Evolutionary conservation across 2,113 vertebrate species (phyloP).

Genomic region (Hucho hucho): DNA sequence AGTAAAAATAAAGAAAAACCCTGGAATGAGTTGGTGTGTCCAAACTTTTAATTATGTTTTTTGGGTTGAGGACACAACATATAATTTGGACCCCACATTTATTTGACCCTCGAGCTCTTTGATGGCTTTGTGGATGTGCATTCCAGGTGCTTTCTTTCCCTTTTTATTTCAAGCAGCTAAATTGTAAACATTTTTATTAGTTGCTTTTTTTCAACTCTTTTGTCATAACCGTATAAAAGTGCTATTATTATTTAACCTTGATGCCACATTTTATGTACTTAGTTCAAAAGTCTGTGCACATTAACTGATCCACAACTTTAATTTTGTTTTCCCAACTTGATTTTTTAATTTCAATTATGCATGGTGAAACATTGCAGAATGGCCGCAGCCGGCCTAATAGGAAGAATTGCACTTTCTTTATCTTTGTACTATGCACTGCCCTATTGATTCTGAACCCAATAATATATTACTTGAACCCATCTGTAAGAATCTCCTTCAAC

Average conservation of each 20-base stretch:
- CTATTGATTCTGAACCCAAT: conserved; percentile 99
- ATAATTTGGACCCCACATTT: conserved; percentile 44
- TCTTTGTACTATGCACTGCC: conserved; percentile 99
- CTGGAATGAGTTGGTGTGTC: no score
- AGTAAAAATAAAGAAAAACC: no score
- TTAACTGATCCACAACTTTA: conserved; percentile 62
- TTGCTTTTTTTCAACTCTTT: conserved; percentile 31
- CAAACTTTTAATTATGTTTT: background rate
- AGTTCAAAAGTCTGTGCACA: conserved; percentile 32
- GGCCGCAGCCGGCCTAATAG: conserved; percentile 82
- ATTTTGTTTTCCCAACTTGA: conserved; percentile 66
- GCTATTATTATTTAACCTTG: conserved; percentile 85
- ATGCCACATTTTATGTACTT: conserved; percentile 82
- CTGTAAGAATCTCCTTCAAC: conserved; percentile 87
- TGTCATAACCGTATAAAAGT: conserved; percentile 75
- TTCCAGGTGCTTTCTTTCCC: conserved; percentile 92
- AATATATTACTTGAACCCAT: conserved; percentile 98
- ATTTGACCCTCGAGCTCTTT: conserved; percentile 29
- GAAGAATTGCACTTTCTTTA: conserved; percentile 99
- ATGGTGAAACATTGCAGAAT: conserved; percentile 80
- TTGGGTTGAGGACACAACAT: conserved; percentile 26
- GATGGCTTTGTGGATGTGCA: conserved; percentile 92
- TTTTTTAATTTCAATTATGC: conserved; percentile 74
- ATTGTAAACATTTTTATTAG: conserved; percentile 25
- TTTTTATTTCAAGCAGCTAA: conserved; percentile 61